A percentile compares a stretch with the other conserved stretches of the same genome.
Evolutionary conservation across 2,888 invertebrate species (phyloP).

Genomic region (Agrochola lychnidis): DNA sequence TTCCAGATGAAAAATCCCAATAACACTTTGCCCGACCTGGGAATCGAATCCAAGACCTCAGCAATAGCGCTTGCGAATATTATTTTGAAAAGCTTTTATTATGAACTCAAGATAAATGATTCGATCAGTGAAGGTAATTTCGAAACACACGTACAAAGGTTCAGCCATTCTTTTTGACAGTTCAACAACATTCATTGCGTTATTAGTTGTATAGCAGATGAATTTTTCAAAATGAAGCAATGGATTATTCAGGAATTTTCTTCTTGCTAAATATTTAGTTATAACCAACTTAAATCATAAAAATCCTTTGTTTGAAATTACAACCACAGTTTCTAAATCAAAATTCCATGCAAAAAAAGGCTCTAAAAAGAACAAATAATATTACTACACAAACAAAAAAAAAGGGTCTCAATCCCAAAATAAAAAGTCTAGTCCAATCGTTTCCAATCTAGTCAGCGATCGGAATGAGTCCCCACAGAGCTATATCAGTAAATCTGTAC

Average conservation of each 20-base stretch:
- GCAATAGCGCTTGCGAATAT: no score
- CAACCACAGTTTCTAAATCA: not conserved
- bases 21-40: no score
- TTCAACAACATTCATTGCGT: not conserved
- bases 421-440: conserved; percentile 45
- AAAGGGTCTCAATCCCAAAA: conserved; percentile 34
- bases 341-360: not conserved
- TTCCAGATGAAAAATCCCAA: no score
- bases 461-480: conserved; percentile 56
- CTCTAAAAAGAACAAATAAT: conserved; percentile 6
- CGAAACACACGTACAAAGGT: not conserved
- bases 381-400: conserved; percentile 14
- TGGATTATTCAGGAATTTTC: no score
- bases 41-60: no score
- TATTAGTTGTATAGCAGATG: not conserved
- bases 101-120: not conserved
- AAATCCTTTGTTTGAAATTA: not conserved
- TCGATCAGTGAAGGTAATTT: not conserved
- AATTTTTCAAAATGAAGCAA: not conserved
- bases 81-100: not conserved
- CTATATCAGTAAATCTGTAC: conserved; percentile 57
- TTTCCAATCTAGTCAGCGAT: conserved; percentile 54
- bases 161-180: not conserved
- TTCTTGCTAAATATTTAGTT: no score
- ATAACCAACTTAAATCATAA: no score